A percentile compares a stretch with the other conserved stretches of the same genome.
phyloP scores from a whole-genome alignment of 1,140 invertebrate species.

The Drosophila eugracilis region DNA sequence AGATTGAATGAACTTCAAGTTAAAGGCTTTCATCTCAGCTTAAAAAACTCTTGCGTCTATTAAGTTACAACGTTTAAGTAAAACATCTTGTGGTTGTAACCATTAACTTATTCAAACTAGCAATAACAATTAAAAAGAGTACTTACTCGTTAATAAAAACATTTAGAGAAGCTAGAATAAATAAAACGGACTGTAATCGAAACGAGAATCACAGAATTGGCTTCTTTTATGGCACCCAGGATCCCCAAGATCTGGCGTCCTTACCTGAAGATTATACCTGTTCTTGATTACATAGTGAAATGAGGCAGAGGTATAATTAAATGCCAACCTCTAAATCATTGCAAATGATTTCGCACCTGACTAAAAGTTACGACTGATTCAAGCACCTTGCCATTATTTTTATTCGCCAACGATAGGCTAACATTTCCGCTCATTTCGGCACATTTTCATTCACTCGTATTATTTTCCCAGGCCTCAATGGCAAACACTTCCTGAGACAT shows the following conservation, averaged over 20 bases:
- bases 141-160: background rate
- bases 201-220: conserved; percentile 19
- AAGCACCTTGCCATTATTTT: conserved; percentile 13
- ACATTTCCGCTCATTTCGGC: conserved; percentile 55
- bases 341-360: conserved; percentile 17
- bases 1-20: background rate
- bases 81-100: too few relatives aligned
- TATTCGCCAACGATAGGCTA: conserved; percentile 25
- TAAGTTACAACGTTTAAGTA: too few relatives aligned
- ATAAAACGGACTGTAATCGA: background rate
- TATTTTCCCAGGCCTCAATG: conserved; percentile 34
- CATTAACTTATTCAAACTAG: too few relatives aligned
- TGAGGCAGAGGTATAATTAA: conserved; percentile 18
- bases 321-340: conserved; percentile 29
- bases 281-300: conserved; percentile 12
- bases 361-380: conserved; percentile 27
- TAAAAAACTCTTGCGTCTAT: too few relatives aligned
- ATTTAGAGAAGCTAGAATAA: too few relatives aligned
- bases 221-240: background rate
- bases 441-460: background rate
- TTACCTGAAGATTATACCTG: conserved; percentile 24
- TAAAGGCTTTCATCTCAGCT: too few relatives aligned
- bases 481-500: conserved; percentile 44
- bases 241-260: background rate
- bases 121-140: background rate